These are phyloP conservation scores for Pachycephala philippinensis DNA, from an alignment of 2,113 vertebrate genomes.

Conservation along the genomic window DNA sequence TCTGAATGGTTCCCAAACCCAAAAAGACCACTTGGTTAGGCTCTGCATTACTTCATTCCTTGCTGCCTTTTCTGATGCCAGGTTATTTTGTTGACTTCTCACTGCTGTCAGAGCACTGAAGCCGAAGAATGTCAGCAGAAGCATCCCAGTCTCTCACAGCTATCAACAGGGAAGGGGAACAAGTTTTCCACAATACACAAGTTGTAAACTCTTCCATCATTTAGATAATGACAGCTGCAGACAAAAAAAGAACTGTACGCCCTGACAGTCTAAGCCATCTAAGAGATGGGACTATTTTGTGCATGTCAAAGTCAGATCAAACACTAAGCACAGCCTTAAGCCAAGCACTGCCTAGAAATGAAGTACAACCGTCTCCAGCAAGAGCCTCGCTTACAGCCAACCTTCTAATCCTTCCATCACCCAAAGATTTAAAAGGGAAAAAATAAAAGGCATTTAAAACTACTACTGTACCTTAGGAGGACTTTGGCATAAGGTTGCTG, in stretches of 20 bases:
- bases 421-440: not conserved
- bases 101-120: not conserved
- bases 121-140: not conserved
- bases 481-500: not conserved
- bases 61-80: not conserved
- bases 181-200: not conserved
- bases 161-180: not conserved
- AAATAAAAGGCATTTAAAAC: not conserved
- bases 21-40: not conserved
- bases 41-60: not conserved
- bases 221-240: conserved; percentile 29
- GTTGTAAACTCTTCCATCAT: conserved; percentile 14
- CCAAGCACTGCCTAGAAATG: not conserved
- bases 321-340: not conserved
- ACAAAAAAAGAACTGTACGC: not conserved
- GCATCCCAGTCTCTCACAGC: not conserved
- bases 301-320: not conserved
- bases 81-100: not conserved
- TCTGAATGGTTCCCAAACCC: not conserved
- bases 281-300: not conserved
- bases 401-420: not conserved
- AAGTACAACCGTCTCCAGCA: not conserved
- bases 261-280: not conserved
- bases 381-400: not conserved
- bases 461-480: not conserved